These are phyloP conservation scores for Actenoides hombroni DNA, from an alignment of 2,113 vertebrate species.

Conservation along the genomic window DNA sequence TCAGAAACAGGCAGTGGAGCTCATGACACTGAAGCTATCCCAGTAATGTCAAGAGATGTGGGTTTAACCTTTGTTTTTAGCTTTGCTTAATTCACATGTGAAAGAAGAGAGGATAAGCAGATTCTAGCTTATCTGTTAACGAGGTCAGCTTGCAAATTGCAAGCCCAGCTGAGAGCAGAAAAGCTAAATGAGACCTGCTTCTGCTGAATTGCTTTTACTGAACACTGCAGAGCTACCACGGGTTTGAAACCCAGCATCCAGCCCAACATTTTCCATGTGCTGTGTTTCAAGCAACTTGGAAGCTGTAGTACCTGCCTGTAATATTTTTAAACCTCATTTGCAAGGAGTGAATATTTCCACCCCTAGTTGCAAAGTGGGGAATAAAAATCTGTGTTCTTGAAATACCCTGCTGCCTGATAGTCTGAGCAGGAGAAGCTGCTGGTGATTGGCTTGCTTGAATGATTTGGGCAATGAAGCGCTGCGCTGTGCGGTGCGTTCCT, in stretches of 20 bases:
- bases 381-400: neutral
- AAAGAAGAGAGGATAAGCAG: neutral
- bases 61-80: neutral
- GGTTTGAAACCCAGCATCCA: neutral
- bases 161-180: conserved; percentile 20
- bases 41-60: neutral
- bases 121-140: neutral
- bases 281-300: neutral
- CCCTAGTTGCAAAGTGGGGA: neutral
- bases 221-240: neutral
- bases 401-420: neutral
- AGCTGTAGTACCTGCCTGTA: neutral
- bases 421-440: conserved; percentile 2
- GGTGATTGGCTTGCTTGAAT: neutral
- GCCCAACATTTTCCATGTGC: neutral
- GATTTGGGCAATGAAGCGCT: neutral
- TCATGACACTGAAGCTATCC: neutral
- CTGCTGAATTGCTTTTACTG: neutral
- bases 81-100: neutral
- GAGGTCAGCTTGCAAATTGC: neutral
- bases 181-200: neutral
- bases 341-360: neutral
- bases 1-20: neutral
- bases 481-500: neutral
- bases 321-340: neutral